A percentile compares a stretch with the other conserved stretches of the same genome.
Evolutionary conservation across 2,888 invertebrate species (phyloP).

Genomic region (Acholoe squamosa): DNA sequence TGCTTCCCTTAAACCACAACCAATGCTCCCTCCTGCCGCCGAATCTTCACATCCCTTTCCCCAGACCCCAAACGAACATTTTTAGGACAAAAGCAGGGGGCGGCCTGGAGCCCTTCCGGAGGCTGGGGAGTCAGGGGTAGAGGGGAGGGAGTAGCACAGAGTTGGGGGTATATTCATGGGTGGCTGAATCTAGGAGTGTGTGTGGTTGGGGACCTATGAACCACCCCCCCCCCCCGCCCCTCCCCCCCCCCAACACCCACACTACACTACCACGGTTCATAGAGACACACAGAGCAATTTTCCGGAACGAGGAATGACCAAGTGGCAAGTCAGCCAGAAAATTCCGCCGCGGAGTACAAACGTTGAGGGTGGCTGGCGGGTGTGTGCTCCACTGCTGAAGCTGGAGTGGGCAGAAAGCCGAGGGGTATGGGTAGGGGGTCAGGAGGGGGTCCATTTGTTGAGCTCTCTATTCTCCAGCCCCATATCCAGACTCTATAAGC

Average conservation of each 20-base stretch:
- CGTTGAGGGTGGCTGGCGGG: background rate
- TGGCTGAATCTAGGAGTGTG: background rate
- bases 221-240: background rate
- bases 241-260: background rate
- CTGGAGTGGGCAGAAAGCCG: background rate
- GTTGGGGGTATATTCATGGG: background rate
- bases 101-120: background rate
- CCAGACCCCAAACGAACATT: slow-evolving; percentile 1
- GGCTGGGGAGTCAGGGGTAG: background rate
- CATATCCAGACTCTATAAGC: background rate
- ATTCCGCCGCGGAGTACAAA: slow-evolving; percentile 20
- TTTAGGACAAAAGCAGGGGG: background rate
- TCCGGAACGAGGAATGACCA: background rate
- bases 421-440: background rate
- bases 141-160: background rate
- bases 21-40: background rate
- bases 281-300: background rate
- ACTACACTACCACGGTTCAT: too few relatives aligned
- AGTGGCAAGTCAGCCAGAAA: background rate
- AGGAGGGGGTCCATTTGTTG: slow-evolving; percentile 33
- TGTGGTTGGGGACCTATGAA: background rate
- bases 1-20: background rate
- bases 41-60: background rate
- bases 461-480: background rate
- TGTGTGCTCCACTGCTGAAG: background rate